Conservation (phyloP, 2,113 vertebrate genomes). For the Jaculus jaculus region DNA sequence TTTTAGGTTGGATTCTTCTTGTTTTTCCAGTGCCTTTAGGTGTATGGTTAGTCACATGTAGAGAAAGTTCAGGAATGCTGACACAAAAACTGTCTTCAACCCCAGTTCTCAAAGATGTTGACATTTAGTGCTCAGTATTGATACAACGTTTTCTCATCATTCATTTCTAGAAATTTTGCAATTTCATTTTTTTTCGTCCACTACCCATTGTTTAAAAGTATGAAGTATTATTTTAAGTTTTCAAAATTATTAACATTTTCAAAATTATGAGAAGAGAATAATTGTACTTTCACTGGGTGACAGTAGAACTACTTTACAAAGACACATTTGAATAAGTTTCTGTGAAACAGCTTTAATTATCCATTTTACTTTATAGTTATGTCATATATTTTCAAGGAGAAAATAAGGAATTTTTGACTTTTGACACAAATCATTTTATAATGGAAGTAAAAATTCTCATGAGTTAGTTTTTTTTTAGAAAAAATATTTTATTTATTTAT, state of each 20-base stretch:
- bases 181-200: too few relatives aligned
- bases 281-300: not conserved
- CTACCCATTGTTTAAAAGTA: too few relatives aligned
- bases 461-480: not conserved
- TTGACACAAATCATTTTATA: not conserved
- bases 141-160: too few relatives aligned
- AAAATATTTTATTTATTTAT: too few relatives aligned
- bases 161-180: too few relatives aligned
- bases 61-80: conserved; percentile 31
- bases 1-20: too few relatives aligned
- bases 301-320: not conserved
- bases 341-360: not conserved
- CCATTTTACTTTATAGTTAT: not conserved
- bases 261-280: not conserved
- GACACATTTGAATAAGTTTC: not conserved
- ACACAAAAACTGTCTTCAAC: conserved; percentile 12
- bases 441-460: not conserved
- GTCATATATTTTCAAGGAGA: conserved; percentile 5
- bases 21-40: too few relatives aligned
- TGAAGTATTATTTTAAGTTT: not conserved
- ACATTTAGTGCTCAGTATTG: not conserved
- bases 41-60: not conserved
- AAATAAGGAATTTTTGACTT: not conserved
- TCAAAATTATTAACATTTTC: not conserved
- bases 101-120: not conserved